These are phyloP conservation scores for Deilephila elpenor DNA, from an alignment of 2,888 invertebrate species.

Conservation along the genomic window DNA sequence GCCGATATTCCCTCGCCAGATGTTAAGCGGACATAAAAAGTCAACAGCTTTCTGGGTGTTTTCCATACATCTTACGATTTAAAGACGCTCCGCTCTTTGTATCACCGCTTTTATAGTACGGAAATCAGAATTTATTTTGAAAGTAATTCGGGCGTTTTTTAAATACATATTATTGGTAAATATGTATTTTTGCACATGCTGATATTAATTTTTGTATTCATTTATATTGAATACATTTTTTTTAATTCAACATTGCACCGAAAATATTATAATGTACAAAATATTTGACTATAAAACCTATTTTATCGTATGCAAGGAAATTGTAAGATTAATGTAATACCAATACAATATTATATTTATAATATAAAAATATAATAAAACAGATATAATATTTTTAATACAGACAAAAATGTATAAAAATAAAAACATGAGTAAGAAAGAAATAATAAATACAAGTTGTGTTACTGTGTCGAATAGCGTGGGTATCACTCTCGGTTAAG, in stretches of 20 bases:
- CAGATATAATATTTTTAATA: no score
- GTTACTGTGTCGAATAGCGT: not conserved
- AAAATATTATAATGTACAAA: no score
- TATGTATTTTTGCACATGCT: not conserved
- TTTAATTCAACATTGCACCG: no score
- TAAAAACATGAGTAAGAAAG: no score
- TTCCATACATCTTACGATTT: conserved; percentile 23
- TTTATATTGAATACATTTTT: no score
- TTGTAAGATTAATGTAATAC: no score
- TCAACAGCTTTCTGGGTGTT: conserved; percentile 24
- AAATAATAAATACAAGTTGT: no score
- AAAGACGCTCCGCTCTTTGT: conserved; percentile 5
- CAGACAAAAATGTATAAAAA: no score
- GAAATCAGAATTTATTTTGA: not conserved
- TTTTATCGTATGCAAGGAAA: no score
- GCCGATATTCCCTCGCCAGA: conserved; percentile 22
- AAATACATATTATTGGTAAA: not conserved
- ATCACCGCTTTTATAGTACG: not conserved
- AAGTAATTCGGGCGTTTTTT: not conserved
- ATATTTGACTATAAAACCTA: no score
- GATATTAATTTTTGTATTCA: not conserved
- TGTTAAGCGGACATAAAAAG: conserved; percentile 25
- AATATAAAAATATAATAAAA: no score
- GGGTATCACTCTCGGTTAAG: not conserved
- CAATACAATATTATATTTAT: no score